These are phyloP conservation scores for Rapana venosa DNA, from an alignment of 2,888 invertebrate genomes.

Conservation along the genomic window DNA sequence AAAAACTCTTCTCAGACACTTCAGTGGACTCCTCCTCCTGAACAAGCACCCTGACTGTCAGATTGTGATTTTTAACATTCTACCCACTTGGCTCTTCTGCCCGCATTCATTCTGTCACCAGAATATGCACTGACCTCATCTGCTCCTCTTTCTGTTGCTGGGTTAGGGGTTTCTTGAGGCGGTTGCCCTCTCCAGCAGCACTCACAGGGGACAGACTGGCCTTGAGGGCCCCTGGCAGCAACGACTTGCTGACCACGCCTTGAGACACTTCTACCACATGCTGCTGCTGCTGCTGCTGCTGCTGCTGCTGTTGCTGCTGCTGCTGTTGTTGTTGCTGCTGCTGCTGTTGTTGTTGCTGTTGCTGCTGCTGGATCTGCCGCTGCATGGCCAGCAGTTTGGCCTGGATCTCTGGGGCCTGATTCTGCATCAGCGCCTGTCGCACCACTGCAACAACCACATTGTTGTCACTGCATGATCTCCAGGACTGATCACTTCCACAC, in stretches of 20 bases:
- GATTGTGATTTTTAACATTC: too few species aligned
- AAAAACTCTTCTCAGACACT: too few species aligned
- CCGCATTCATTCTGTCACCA: not conserved
- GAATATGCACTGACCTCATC: constrained; percentile 64
- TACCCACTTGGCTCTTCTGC: not conserved
- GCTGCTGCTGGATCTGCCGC: constrained; percentile 80
- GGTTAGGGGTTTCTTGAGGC: constrained; percentile 64
- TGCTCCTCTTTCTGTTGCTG: constrained; percentile 77
- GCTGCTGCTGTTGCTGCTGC: constrained; percentile 44
- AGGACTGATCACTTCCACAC: not conserved
- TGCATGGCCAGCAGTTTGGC: constrained; percentile 93
- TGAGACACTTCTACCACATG: constrained; percentile 23
- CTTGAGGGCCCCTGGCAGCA: constrained; percentile 11
- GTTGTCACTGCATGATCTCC: not conserved
- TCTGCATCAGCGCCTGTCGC: constrained; percentile 93
- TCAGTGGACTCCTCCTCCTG: too few species aligned
- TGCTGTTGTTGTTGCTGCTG: constrained; percentile 79
- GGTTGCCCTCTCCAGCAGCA: constrained; percentile 79
- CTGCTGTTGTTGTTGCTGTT: constrained; percentile 79
- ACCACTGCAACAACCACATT: constrained; percentile 84
- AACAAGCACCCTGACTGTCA: too few species aligned
- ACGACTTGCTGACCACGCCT: constrained; percentile 34
- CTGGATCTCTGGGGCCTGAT: constrained; percentile 93
- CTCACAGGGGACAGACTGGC: constrained; percentile 81
- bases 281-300: constrained; percentile 34